Base-by-base conservation (phyloP, 2,797 vertebrate species). In the Paguma larvata region DNA sequence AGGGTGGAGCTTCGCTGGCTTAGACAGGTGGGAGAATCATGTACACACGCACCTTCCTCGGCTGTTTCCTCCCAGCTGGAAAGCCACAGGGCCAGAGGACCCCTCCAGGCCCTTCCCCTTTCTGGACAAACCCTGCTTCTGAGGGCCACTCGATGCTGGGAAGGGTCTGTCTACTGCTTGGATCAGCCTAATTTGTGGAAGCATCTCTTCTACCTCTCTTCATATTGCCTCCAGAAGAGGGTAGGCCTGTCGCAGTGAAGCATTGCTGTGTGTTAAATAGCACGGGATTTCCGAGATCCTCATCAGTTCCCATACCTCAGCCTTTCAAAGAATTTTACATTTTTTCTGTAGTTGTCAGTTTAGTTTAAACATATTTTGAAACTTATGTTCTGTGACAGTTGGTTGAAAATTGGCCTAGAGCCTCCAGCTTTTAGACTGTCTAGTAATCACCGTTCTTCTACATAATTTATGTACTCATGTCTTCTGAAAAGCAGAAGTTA, bases 401-500 rank as follows among this genome's bases (percentile, higher is more conserved):
- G 97, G 97, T 97, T 98, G 97, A 98, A 98, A 98, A 98, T 97
- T 98, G 97, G 97, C 97, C 97, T 96, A 93, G 82, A 97, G 98
- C 97, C 98, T 94, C 97, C 96, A 97, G 97, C 97, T 98, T 96
- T 98, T 97, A 97, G 97, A 95, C 97, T 94, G 94, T 98, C 97
- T 95, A 44, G 97, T 95, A 98, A 98, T 98, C 97, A 97, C 96
- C 27, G 0, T 96, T 97, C 97, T 96, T 51, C 97, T 88, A 30
- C 97, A 96, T 96, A 98, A 98, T 98, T 97, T 98, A 97, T 97
- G 90, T 95, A 93, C 80, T 97, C 97, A 78, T 96, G 97, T 98
- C 97, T 97, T 97, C 95, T 97, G 92, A 95, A 89, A 97, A 95
- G 97, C 96, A 97, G 94, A 97, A 97, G 96, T 98, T 86, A 97